Evolutionary conservation across 2,888 invertebrate species (phyloP), one percentile per base, ranked within the genome.

Genomic region (Doris montereyensis): DNA sequence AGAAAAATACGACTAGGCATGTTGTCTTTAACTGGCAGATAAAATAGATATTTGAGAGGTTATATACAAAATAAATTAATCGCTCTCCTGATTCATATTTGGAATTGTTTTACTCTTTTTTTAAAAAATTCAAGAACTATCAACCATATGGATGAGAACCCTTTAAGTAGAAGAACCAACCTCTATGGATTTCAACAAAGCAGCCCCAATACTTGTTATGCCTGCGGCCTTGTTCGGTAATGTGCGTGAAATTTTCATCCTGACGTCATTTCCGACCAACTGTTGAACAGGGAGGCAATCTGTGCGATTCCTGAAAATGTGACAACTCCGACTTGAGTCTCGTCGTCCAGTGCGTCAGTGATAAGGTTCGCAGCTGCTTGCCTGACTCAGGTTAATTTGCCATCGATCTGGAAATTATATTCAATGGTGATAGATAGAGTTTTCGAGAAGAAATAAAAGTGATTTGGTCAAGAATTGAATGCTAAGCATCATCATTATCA

Each of bases 331-430:
- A 82, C 41, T 10, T 75, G 65, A 24, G 65, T 80, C 2, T 76
- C 74, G 1, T 76, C 67, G 8, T 79, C 76, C 34, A 81, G 68
- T 0, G 74, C 82, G 28, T 84, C 81, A 34, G 72, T 65, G 26
- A 84, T 80, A 60, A 83, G 82, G 35, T 80, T 79, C 21, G 79
- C 76, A 2, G 80, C 84, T 5, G 83, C 83, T 41, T 84, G 84
- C 26, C 78, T 72, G 30, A 80, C 35, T 32, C 74, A 77, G 8
- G 68, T 79, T 35, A 83, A 67, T 32, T 82, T 83, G 21, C 80
- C 35, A n/a, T 79, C 65, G 5, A 68, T 75, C 83, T 81, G 74
- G n/a, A 30, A 24, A 26, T n/a, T 2, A 65, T 70, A n/a, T n/a
- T n/a, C n/a, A n/a, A n/a, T n/a, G n/a, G n/a, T n/a, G n/a, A n/a